A percentile compares a stretch with the other conserved stretches of the same genome.
Evolutionary conservation across 2,113 vertebrate species (phyloP).

Genomic region (Phrynocephalus versicolor): DNA sequence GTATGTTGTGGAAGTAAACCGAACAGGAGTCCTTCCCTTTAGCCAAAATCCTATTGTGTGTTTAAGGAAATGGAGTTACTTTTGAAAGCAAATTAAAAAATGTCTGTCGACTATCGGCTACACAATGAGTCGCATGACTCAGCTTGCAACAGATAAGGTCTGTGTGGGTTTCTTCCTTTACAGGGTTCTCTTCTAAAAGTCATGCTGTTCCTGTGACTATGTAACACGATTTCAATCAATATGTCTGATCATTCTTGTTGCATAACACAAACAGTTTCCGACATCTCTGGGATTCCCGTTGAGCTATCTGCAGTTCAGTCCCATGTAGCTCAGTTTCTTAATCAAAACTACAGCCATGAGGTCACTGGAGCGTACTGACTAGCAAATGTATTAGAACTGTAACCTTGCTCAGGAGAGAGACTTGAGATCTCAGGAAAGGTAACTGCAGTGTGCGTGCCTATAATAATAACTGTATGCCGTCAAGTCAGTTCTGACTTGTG

Average conservation of each 20-base stretch:
- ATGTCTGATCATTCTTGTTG: neutral
- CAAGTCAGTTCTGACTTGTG: too few species aligned
- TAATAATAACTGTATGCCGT: too few species aligned
- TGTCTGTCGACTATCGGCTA: too few species aligned
- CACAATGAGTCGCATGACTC: too few species aligned
- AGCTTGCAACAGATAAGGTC: too few species aligned
- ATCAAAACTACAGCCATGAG: neutral
- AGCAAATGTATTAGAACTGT: neutral
- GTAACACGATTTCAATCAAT: neutral
- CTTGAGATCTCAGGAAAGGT: neutral
- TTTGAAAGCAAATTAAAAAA: neutral
- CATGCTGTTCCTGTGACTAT: too few species aligned
- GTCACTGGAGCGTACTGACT: neutral
- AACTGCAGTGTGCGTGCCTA: neutral
- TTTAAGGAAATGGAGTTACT: neutral
- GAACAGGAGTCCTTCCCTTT: too few species aligned
- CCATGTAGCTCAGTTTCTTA: neutral
- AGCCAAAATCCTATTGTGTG: too few species aligned
- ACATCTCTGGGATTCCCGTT: neutral
- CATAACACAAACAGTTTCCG: neutral
- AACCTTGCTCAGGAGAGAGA: neutral
- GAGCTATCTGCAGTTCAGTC: neutral
- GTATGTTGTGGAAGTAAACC: neutral
- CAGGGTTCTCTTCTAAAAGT: too few species aligned
- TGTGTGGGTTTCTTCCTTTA: too few species aligned